Percentiles rank a stretch among this genome's conserved stretches.
Evolutionary conservation across 2,797 vertebrate species (phyloP).

Genomic region (Urosaurus nigricauda): DNA sequence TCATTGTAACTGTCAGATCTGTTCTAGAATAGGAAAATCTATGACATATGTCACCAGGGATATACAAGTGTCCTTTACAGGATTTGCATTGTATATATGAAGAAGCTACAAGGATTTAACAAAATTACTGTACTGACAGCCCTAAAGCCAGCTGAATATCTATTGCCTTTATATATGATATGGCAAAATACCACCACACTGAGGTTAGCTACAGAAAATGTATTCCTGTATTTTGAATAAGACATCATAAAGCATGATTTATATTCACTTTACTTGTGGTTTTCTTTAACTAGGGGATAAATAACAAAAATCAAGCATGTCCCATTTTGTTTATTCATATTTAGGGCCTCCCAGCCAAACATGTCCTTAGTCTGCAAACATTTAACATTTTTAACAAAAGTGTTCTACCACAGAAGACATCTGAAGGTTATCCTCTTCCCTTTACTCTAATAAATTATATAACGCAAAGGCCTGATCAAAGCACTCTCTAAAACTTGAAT

Average conservation of each 20-base stretch:
- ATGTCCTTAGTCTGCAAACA: slow-evolving; percentile 87
- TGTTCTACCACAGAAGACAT: slow-evolving; percentile 89
- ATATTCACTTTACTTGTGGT: slow-evolving; percentile 78
- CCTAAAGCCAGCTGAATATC: slow-evolving; percentile 69
- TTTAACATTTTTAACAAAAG: slow-evolving; percentile 91
- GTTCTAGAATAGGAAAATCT: slow-evolving; percentile 64
- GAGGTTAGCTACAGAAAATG: slow-evolving; percentile 66
- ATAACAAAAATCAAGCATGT: slow-evolving; percentile 82
- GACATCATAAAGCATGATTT: slow-evolving; percentile 77
- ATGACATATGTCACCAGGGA: slow-evolving; percentile 62
- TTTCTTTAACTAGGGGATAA: slow-evolving; percentile 78
- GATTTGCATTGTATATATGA: slow-evolving; percentile 73
- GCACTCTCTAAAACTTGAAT: slow-evolving; percentile 75
- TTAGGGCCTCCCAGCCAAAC: slow-evolving; percentile 73
- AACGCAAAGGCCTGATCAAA: slow-evolving; percentile 84
- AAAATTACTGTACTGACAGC: slow-evolving; percentile 69
- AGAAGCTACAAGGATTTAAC: slow-evolving; percentile 70
- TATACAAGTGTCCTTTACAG: slow-evolving; percentile 55
- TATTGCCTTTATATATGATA: slow-evolving; percentile 58
- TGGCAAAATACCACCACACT: slow-evolving; percentile 52
- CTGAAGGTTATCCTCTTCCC: slow-evolving; percentile 87
- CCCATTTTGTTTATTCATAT: slow-evolving; percentile 82
- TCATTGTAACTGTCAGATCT: slow-evolving; percentile 28
- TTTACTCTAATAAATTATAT: slow-evolving; percentile 83
- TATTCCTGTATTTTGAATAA: slow-evolving; percentile 71